These are phyloP conservation scores for Parnassius mnemosyne DNA, from an alignment of 2,888 invertebrate species.

Conservation along the genomic window DNA sequence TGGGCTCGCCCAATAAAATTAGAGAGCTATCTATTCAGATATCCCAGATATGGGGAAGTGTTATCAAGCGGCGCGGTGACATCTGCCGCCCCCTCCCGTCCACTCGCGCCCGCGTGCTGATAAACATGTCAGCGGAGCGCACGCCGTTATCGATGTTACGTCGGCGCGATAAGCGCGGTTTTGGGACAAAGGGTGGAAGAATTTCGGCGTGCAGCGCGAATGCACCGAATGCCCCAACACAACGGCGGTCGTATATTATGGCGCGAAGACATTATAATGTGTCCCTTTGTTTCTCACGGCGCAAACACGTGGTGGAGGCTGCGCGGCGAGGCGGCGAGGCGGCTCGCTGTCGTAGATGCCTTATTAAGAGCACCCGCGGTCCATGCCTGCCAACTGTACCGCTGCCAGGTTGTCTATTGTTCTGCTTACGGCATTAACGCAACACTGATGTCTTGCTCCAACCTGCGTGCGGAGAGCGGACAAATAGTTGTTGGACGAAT, in stretches of 20 bases:
- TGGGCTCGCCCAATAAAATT: slow-evolving; percentile 48
- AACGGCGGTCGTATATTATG: slow-evolving; percentile 22
- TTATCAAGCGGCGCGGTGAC: slow-evolving; percentile 32
- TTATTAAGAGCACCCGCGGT: background rate
- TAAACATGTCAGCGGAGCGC: background rate
- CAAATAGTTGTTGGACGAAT: background rate
- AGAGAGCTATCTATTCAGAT: slow-evolving; percentile 64
- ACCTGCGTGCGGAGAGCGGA: background rate
- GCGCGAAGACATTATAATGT: slow-evolving; percentile 27
- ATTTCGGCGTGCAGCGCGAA: background rate
- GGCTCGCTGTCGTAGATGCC: background rate
- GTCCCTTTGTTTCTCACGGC: slow-evolving; percentile 23
- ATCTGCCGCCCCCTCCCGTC: slow-evolving; percentile 7
- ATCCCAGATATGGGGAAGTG: slow-evolving; percentile 55
- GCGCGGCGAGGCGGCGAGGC: slow-evolving; percentile 18
- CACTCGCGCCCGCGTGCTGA: background rate
- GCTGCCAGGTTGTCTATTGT: slow-evolving; percentile 12
- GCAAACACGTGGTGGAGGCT: slow-evolving; percentile 17
- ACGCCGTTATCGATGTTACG: slow-evolving; percentile 1
- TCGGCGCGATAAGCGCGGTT: background rate
- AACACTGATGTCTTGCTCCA: background rate
- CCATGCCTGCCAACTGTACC: background rate
- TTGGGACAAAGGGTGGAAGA: background rate
- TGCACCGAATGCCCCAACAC: background rate
- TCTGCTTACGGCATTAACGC: background rate